Evolutionary conservation across 1,140 invertebrate genomes (phyloP).

Genomic region (Ylistrum balloti): DNA sequence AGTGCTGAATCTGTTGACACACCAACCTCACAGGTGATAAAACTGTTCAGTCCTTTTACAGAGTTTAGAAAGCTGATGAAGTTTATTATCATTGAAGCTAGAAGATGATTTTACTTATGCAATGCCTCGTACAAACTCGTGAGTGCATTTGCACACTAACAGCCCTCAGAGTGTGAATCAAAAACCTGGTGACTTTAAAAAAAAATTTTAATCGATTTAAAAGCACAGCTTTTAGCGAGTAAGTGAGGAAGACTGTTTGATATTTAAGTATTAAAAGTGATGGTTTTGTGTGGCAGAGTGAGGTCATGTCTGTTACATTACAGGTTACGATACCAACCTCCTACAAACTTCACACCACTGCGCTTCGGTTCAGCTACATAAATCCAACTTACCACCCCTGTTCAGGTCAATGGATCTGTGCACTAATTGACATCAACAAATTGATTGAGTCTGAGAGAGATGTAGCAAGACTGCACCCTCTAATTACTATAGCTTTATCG

Average conservation of each 20-base stretch:
- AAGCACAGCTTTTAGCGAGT: constrained; percentile 20
- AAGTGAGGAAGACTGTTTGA: constrained; percentile 23
- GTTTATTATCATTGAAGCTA: neutral
- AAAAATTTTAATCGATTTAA: constrained; percentile 14
- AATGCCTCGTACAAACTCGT: neutral
- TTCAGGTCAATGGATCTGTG: neutral
- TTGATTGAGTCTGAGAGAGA: neutral
- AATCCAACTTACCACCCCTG: constrained; percentile 16
- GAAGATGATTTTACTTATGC: neutral
- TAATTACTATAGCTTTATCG: neutral
- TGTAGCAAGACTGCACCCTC: neutral
- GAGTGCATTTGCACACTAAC: neutral
- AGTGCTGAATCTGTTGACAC: neutral
- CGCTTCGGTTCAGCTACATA: neutral
- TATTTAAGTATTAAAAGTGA: neutral
- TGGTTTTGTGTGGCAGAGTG: neutral
- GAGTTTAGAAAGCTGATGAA: neutral
- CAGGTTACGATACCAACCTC: neutral
- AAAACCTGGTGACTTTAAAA: neutral
- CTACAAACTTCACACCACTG: neutral
- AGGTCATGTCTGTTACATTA: neutral
- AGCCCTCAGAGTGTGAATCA: neutral
- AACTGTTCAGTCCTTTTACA: neutral
- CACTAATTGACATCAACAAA: constrained; percentile 37
- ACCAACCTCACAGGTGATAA: neutral